Percentiles rank a stretch among this genome's conserved stretches.
phyloP scores from a whole-genome alignment of 2,113 vertebrate genomes.

The Mandrillus leucophaeus region DNA sequence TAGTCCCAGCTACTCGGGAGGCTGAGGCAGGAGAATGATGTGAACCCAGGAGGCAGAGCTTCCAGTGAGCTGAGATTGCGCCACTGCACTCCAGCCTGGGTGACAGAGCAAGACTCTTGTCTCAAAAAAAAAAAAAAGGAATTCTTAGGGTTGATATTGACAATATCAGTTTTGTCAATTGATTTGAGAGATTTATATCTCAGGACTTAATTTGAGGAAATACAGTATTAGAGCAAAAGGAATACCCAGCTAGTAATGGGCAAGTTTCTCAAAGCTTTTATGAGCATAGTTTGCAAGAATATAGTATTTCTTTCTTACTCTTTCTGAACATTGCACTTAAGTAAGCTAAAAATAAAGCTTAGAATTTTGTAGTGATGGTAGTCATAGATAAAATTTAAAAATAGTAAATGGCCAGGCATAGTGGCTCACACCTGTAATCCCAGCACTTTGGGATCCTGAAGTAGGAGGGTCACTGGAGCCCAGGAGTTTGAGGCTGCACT shows the following conservation, averaged over 20 bases:
- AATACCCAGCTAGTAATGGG: neutral
- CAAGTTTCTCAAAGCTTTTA: neutral
- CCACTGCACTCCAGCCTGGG: too few relatives aligned
- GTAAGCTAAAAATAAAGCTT: slow-evolving; percentile 13
- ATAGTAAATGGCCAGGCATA: too few relatives aligned
- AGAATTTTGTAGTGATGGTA: neutral
- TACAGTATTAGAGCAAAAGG: neutral
- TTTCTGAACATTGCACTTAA: neutral
- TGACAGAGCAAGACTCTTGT: too few relatives aligned
- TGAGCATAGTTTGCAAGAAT: neutral
- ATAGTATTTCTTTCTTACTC: neutral
- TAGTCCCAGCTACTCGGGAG: too few relatives aligned
- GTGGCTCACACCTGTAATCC: too few relatives aligned
- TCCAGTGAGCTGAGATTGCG: too few relatives aligned
- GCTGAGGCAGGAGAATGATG: too few relatives aligned
- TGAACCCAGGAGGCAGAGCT: too few relatives aligned
- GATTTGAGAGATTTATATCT: neutral
- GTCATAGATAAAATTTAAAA: neutral
- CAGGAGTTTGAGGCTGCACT: too few relatives aligned
- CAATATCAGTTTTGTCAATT: neutral
- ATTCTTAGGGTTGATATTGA: neutral
- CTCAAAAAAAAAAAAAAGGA: too few relatives aligned
- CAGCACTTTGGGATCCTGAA: too few relatives aligned
- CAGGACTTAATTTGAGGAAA: neutral
- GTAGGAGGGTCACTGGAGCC: too few relatives aligned